phyloP scores from a whole-genome alignment of 2,113 vertebrate species.

The Grantiella picta region DNA sequence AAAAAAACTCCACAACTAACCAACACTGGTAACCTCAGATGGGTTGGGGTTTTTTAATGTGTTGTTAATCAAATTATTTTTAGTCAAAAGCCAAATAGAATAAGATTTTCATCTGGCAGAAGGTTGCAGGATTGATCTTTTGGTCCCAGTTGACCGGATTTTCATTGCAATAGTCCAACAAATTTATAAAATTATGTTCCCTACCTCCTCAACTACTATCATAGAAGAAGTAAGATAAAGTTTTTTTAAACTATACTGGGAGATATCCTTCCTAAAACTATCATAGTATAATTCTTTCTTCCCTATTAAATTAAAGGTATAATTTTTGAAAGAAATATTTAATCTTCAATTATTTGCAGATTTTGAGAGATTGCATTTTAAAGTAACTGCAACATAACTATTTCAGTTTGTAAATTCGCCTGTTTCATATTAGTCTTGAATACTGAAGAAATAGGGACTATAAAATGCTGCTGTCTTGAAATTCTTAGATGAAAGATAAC shows the following conservation, averaged over 20 bases:
- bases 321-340: constrained; percentile 19
- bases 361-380: neutral
- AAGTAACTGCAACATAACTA: neutral
- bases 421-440: neutral
- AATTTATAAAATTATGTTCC: neutral
- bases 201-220: neutral
- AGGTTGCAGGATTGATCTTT: neutral
- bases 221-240: neutral
- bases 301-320: neutral
- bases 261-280: neutral
- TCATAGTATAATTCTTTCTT: neutral
- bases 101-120: neutral
- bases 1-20: neutral
- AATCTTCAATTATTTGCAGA: neutral
- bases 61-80: neutral
- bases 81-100: neutral
- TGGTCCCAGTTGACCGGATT: neutral
- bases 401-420: neutral
- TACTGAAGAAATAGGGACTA: neutral
- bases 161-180: neutral
- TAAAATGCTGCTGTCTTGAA: constrained; percentile 11
- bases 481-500: neutral
- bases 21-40: neutral
- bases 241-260: neutral
- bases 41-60: accelerated